Evolutionary conservation across 2,113 vertebrate genomes (phyloP).

Genomic region (Seriola dumerili): DNA sequence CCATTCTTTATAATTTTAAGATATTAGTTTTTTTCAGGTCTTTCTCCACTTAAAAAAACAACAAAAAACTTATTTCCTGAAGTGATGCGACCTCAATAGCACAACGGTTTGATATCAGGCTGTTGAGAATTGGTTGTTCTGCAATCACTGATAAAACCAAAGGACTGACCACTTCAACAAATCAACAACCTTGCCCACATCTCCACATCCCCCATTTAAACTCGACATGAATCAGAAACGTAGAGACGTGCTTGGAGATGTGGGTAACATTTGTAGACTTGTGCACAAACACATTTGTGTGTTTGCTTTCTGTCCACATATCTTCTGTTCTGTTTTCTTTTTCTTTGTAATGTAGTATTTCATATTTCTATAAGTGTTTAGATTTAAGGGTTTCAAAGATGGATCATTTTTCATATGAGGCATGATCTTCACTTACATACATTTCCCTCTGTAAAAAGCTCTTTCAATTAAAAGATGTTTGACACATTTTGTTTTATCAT

Average conservation of each 20-base stretch:
- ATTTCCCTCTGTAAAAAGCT: background rate
- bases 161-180: background rate
- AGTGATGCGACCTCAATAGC: constrained; percentile 2
- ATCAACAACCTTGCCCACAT: background rate
- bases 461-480: constrained; percentile 3
- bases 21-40: background rate
- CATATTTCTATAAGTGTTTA: constrained; percentile 1
- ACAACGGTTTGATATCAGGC: constrained; percentile 7
- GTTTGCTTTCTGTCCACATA: background rate
- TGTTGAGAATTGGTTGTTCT: background rate
- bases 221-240: background rate
- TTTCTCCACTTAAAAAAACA: background rate
- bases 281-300: background rate
- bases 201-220: background rate
- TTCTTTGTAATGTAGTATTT: background rate
- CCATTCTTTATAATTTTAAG: background rate
- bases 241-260: background rate
- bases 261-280: background rate
- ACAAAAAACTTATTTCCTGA: background rate
- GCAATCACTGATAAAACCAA: background rate
- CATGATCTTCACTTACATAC: background rate
- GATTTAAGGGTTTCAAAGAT: constrained; percentile 18
- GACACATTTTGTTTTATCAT: background rate
- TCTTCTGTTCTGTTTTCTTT: background rate
- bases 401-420: background rate